Evolutionary conservation across 1,140 invertebrate genomes (phyloP), one percentile per base, ranked within the genome.

Genomic region (Caenorhabditis latens): DNA sequence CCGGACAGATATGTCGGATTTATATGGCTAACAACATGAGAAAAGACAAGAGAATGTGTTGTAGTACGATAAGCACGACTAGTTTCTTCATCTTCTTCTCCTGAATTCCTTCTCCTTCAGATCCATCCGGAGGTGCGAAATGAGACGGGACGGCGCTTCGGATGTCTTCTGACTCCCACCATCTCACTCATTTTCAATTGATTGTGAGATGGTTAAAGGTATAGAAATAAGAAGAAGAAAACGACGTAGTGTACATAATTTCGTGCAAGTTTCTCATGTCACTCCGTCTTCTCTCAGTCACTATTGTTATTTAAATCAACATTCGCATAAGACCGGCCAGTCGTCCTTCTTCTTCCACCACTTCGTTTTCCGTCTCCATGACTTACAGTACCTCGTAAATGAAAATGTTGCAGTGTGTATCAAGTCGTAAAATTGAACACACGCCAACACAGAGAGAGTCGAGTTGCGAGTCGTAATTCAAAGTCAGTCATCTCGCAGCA

Each of bases 261-360:
- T 63, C 61, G 61, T 63, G 61, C 61, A 63, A 79, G 71, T 79
- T 79, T 79, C 71, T 79, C 71, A 79, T 79, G 71, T 48, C 43
- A 53, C 61, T 63, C 61, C n/a, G 71, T 79, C 21, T 50, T 40
- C 46, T 13, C 46, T 79, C 65, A 50, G 32, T 79, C n/a, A 48
- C 71, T 79, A 79, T 79, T 79, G 71, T 79, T 79, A 79, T 79
- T 79, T 79, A 79, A 79, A 79, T 79, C 71, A 79, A 79, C 71
- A 63, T 63, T 63, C 61, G 61, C 61, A 79, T 79, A 79, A 48
- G 71, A 79, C 71, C 46, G 71, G 46, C 71, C 71, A 21, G 9
- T 50, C 46, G 46, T 71, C 46, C 71, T 79, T 50, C 71, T 79
- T 50, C 71, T 79, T 79, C 71, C 21, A 53, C 46, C 53, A 53